A percentile compares a stretch with the other conserved stretches of the same genome.
These are phyloP conservation scores for Cinclus cinclus DNA, from an alignment of 2,113 vertebrate species.

Conservation along the genomic window DNA sequence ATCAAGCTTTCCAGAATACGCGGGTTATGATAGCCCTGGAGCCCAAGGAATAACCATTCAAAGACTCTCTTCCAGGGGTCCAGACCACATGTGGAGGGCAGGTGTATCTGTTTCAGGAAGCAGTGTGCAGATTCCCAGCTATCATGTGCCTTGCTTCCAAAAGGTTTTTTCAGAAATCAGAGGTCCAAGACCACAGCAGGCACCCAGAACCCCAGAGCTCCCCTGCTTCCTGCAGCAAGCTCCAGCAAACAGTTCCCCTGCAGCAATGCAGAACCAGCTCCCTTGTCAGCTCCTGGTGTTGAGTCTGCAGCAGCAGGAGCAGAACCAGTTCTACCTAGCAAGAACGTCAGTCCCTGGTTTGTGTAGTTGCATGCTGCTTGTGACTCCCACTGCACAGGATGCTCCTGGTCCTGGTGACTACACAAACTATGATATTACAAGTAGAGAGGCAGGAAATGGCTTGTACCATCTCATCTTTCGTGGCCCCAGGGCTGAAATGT, in stretches of 20 bases:
- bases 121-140: background rate
- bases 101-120: background rate
- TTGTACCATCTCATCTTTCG: background rate
- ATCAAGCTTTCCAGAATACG: background rate
- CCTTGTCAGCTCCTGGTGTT: background rate
- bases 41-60: background rate
- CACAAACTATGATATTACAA: background rate
- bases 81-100: too few relatives aligned
- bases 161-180: background rate
- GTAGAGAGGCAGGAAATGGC: background rate
- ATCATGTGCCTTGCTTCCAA: background rate
- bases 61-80: background rate
- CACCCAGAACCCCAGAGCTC: background rate
- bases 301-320: background rate
- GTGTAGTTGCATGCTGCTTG: background rate
- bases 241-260: background rate
- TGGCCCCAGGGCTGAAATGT: background rate
- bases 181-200: background rate
- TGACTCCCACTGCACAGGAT: background rate
- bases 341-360: background rate
- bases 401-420: background rate
- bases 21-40: background rate
- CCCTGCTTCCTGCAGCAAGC: background rate
- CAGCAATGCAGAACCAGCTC: background rate
- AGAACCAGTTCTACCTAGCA: background rate